A percentile compares a stretch with the other conserved stretches of the same genome.
Evolutionary conservation across 1,140 invertebrate species (phyloP).

Genomic region (Drosophila tristis): DNA sequence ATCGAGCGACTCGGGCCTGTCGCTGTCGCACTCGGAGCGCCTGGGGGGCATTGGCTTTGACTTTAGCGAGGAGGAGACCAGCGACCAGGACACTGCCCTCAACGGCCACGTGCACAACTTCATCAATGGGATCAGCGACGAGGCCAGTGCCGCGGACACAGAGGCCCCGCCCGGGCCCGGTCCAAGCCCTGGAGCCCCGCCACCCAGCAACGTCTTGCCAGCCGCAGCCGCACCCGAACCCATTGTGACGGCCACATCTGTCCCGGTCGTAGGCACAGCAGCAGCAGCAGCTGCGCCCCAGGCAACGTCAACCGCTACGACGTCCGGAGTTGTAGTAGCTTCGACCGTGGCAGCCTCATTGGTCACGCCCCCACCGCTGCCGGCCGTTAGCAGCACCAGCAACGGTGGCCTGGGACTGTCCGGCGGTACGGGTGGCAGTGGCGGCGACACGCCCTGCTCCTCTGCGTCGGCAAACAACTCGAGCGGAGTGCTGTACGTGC

Average conservation of each 20-base stretch:
- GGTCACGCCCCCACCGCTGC: not conserved
- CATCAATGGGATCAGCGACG: slow-evolving; percentile 80
- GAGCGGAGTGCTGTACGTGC: slow-evolving; percentile 60
- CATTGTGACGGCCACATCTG: not conserved
- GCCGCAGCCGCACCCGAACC: not conserved
- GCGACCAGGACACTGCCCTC: slow-evolving; percentile 67
- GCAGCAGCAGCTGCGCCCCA: not conserved
- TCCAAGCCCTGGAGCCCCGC: not conserved
- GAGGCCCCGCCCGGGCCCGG: slow-evolving; percentile 9
- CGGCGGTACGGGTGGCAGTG: not conserved
- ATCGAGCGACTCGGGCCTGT: slow-evolving; percentile 46
- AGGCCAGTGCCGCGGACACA: slow-evolving; percentile 33
- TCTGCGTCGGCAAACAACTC: not conserved
- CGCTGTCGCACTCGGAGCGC: slow-evolving; percentile 43
- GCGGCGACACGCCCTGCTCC: slow-evolving; percentile 13
- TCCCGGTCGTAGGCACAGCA: not conserved
- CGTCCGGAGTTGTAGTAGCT: too few species aligned
- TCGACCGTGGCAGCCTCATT: too few species aligned
- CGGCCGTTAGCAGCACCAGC: slow-evolving; percentile 11
- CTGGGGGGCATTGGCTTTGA: slow-evolving; percentile 53
- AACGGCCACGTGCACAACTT: slow-evolving; percentile 82
- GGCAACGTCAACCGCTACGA: too few species aligned
- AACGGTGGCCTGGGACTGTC: slow-evolving; percentile 11
- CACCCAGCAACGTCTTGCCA: not conserved
- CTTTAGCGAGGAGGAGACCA: slow-evolving; percentile 69